These are phyloP conservation scores for Gymnodraco acuticeps DNA, from an alignment of 2,797 vertebrate genomes.

Conservation along the genomic window DNA sequence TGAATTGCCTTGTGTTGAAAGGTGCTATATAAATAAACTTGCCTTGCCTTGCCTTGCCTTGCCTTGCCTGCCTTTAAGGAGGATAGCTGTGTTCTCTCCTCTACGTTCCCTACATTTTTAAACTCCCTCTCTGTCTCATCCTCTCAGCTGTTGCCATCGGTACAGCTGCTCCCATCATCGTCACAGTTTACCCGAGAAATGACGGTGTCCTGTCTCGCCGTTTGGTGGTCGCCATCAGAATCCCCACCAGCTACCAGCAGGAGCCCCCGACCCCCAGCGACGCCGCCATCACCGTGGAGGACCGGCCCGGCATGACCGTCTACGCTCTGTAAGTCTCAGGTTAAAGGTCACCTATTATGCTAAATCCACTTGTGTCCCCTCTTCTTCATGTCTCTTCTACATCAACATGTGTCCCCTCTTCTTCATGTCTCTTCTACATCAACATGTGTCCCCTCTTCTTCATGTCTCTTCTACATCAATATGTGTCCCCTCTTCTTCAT, in stretches of 20 bases:
- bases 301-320: slow-evolving; percentile 89
- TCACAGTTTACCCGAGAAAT: slow-evolving; percentile 89
- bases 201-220: slow-evolving; percentile 89
- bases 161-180: slow-evolving; percentile 89
- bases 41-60: no score
- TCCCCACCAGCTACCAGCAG: slow-evolving; percentile 87
- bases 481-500: no score
- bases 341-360: not conserved
- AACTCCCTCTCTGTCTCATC: not conserved
- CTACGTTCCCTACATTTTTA: not conserved
- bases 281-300: slow-evolving; percentile 86
- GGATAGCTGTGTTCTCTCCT: not conserved
- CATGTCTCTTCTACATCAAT: no score
- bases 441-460: no score
- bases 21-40: no score
- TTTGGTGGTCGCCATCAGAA: slow-evolving; percentile 87
- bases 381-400: no score
- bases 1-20: no score
- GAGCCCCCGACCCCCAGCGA: slow-evolving; percentile 86
- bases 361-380: no score
- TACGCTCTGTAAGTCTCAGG: slow-evolving; percentile 88
- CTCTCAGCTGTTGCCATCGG: slow-evolving; percentile 89
- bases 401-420: no score
- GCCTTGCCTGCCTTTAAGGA: not conserved
- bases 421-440: no score